phyloP scores from a whole-genome alignment of 2,888 invertebrate species.

The Plagiodera versicolora region DNA sequence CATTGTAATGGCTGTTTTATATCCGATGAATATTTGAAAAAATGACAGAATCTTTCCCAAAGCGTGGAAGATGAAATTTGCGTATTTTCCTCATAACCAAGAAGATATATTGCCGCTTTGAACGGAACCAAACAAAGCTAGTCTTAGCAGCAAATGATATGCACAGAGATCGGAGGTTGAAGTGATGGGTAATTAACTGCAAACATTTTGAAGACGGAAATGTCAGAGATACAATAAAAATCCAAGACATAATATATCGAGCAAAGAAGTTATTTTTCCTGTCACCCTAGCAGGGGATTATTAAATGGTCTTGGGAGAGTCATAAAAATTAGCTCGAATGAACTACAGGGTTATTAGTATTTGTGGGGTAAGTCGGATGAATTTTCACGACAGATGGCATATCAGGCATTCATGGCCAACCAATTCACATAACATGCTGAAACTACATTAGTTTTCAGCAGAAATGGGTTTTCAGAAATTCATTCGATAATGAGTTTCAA shows the following conservation, averaged over 20 bases:
- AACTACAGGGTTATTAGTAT: slow-evolving; percentile 43
- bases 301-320: slow-evolving; percentile 40
- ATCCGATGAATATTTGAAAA: not conserved
- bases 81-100: slow-evolving; percentile 30
- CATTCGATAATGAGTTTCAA: too few relatives aligned
- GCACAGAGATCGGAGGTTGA: slow-evolving; percentile 44
- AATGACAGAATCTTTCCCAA: not conserved
- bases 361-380: slow-evolving; percentile 13
- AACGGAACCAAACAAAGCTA: slow-evolving; percentile 43
- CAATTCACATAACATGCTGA: too few relatives aligned
- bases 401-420: too few relatives aligned
- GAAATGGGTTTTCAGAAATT: too few relatives aligned
- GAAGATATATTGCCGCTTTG: slow-evolving; percentile 15
- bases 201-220: slow-evolving; percentile 55
- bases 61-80: slow-evolving; percentile 31
- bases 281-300: slow-evolving; percentile 33
- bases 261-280: slow-evolving; percentile 32
- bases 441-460: too few relatives aligned
- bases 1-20: too few relatives aligned
- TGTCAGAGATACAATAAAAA: slow-evolving; percentile 61
- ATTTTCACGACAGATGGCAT: too few relatives aligned
- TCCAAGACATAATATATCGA: slow-evolving; percentile 50
- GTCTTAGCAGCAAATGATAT: slow-evolving; percentile 44
- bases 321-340: slow-evolving; percentile 41
- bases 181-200: slow-evolving; percentile 57